These are phyloP conservation scores for Gisinianus flammeolus DNA, from an alignment of 2,888 invertebrate genomes.

Conservation along the genomic window DNA sequence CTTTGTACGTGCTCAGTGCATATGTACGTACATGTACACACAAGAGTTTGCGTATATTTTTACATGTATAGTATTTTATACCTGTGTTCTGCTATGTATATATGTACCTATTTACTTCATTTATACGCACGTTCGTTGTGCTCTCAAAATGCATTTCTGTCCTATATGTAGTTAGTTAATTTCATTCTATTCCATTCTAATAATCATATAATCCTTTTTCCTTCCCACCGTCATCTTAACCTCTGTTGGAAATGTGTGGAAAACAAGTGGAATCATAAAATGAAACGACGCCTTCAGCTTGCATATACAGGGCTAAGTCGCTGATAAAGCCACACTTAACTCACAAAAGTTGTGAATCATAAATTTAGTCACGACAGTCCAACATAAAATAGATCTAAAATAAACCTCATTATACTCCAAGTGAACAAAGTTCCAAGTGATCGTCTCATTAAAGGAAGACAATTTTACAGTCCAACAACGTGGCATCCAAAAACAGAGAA, in stretches of 20 bases:
- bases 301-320: constrained; percentile 1
- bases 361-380: constrained; percentile 39
- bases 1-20: neutral
- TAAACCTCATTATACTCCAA: constrained; percentile 41
- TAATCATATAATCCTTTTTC: constrained; percentile 21
- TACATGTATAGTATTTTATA: too few relatives aligned
- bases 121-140: too few relatives aligned
- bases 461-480: constrained; percentile 43
- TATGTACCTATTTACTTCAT: too few relatives aligned
- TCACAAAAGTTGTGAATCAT: constrained; percentile 40
- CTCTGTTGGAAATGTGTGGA: constrained; percentile 32
- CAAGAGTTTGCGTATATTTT: neutral
- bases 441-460: constrained; percentile 40
- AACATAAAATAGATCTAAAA: constrained; percentile 41
- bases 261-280: constrained; percentile 38
- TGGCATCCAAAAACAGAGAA: constrained; percentile 39
- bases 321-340: constrained; percentile 35
- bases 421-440: constrained; percentile 37
- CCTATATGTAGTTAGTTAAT: constrained; percentile 7
- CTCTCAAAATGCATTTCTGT: too few relatives aligned
- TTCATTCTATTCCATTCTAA: constrained; percentile 10
- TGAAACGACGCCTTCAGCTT: constrained; percentile 27
- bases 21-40: constrained; percentile 6
- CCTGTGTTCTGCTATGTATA: too few relatives aligned
- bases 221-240: constrained; percentile 30